Conservation (phyloP, 2,797 vertebrate species). For the Pseudochaenichthys georgianus region DNA sequence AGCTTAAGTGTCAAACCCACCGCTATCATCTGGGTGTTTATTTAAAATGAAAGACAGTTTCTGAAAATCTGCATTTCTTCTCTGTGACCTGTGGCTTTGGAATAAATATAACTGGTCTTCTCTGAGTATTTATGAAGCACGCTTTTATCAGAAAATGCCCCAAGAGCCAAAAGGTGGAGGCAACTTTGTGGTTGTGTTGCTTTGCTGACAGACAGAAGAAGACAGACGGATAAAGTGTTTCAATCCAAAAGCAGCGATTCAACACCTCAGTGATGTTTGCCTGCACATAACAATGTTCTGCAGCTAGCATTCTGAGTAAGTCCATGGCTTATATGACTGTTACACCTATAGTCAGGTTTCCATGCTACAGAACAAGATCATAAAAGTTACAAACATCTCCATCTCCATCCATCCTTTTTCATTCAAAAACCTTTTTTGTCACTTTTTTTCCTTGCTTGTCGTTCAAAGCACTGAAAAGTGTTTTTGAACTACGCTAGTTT, state of each 20-base stretch:
- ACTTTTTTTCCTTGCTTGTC: too few relatives aligned
- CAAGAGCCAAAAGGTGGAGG: slow-evolving; percentile 47
- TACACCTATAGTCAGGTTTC: neutral
- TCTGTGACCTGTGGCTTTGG: slow-evolving; percentile 62
- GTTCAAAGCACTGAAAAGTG: too few relatives aligned
- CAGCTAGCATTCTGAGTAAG: neutral
- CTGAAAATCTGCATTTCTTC: slow-evolving; percentile 71
- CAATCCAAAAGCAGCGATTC: slow-evolving; percentile 10
- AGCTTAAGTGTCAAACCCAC: slow-evolving; percentile 67
- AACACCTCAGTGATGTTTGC: neutral
- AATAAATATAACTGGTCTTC: slow-evolving; percentile 54
- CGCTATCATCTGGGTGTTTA: slow-evolving; percentile 72
- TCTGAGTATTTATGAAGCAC: slow-evolving; percentile 59
- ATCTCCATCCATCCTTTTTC: too few relatives aligned
- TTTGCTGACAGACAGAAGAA: slow-evolving; percentile 27
- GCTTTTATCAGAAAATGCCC: slow-evolving; percentile 58
- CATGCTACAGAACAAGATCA: neutral
- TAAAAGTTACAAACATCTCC: neutral
- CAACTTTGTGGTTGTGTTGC: slow-evolving; percentile 42
- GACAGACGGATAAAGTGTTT: slow-evolving; percentile 18
- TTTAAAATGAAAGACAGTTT: slow-evolving; percentile 72
- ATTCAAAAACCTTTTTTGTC: too few relatives aligned
- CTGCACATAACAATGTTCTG: neutral
- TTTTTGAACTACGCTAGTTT: too few relatives aligned
- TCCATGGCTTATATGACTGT: neutral